Evolutionary conservation across 2,797 vertebrate species (phyloP), one percentile per base, ranked within the genome.

Genomic region (Xyrichtys novacula): DNA sequence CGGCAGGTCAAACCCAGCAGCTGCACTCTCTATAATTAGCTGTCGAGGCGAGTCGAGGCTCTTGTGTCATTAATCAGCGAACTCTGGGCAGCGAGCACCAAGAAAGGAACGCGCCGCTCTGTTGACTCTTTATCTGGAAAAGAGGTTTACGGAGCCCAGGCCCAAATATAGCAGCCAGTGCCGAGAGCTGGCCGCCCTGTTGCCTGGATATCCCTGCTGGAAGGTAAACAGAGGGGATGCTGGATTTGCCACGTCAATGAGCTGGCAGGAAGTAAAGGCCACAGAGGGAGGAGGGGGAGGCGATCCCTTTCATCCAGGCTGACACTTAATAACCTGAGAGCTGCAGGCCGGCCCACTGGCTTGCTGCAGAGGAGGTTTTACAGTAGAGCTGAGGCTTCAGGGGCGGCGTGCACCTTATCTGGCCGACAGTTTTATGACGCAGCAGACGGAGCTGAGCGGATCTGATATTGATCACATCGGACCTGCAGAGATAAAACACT

Each of bases 21-120:
- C 93, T 92, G 93, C 89, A 22, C 65, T 72, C 80, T 70, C 85
- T 94, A 93, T 93, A 93, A 94, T 94, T 95, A 95, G 93, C 82
- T 65, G 64, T 57, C 31, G 78, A 84, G 78, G 59, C 31, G 46
- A 26, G 54, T 47, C 63, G 65, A 79, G 78, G 59, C 76, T 69
- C 53, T 60, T 48, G 75, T 54, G 72, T 62, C 79, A 80, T 82
- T 78, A 86, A 86, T 83, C 84, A 82, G 74, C 2, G 28, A 73
- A 76, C 46, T 65, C 84, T 53, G 70, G 55, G 82, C 74, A 70
- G 55, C 40, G 78, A 88, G 86, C 78, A 83, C 94, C 92, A 87
- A 91, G 91, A 91, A 93, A 92, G 93, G 93, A 90, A 89, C 87
- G 73, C 70, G 5, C 39, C 23, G 60, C 72, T 58, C 78, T 74